These are phyloP conservation scores for Limenitis camilla DNA, from an alignment of 2,888 invertebrate species.

Conservation along the genomic window DNA sequence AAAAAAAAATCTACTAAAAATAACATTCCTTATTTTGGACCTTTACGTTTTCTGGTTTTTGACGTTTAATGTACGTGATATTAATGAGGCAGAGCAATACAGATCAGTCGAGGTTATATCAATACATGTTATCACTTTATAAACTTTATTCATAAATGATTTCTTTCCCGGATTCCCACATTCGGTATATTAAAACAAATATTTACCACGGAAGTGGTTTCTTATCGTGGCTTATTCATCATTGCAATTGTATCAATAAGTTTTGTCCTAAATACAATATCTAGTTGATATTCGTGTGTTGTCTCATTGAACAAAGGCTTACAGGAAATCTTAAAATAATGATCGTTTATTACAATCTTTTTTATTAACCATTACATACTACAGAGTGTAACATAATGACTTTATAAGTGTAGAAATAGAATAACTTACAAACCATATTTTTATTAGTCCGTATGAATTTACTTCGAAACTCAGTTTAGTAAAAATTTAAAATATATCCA, in stretches of 20 bases:
- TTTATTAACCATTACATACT: too few species aligned
- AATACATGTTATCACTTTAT: not conserved
- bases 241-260: not conserved
- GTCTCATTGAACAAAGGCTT: not conserved
- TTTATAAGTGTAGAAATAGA: too few species aligned
- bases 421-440: too few species aligned
- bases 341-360: not conserved
- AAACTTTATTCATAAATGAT: constrained; percentile 24
- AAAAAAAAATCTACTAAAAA: too few species aligned
- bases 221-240: constrained; percentile 22
- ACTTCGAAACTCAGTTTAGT: too few species aligned
- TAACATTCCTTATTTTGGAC: too few species aligned
- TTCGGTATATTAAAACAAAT: constrained; percentile 40
- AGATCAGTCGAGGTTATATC: not conserved
- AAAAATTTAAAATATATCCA: too few species aligned
- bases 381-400: too few species aligned
- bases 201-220: constrained; percentile 42
- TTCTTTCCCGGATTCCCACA: constrained; percentile 46
- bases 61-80: too few species aligned
- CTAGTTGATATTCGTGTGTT: not conserved
- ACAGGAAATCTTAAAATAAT: not conserved
- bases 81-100: too few species aligned
- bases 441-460: too few species aligned
- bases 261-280: not conserved
- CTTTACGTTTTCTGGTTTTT: too few species aligned